Percentiles rank a stretch among this genome's conserved stretches.
These are phyloP conservation scores for Zaprionus ornatus DNA, from an alignment of 1,140 invertebrate species.

Conservation along the genomic window DNA sequence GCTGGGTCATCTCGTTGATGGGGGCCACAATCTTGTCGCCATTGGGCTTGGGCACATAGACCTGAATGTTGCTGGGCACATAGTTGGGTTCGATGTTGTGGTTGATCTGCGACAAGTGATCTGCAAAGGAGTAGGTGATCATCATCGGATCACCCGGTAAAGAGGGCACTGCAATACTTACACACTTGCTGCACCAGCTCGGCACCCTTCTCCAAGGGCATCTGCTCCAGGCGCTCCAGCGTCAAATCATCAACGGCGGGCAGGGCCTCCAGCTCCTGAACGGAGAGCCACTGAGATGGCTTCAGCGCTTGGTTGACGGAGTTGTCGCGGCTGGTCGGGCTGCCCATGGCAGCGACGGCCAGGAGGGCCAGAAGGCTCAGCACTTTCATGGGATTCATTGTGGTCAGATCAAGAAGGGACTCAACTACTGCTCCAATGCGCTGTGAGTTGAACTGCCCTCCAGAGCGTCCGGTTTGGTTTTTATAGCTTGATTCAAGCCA, in stretches of 20 bases:
- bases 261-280: slow-evolving; percentile 52
- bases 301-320: slow-evolving; percentile 61
- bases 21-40: slow-evolving; percentile 56
- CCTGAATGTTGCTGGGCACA: slow-evolving; percentile 62
- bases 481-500: slow-evolving; percentile 37
- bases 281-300: slow-evolving; percentile 64
- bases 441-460: slow-evolving; percentile 61
- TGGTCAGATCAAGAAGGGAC: slow-evolving; percentile 24
- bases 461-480: neutral
- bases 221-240: slow-evolving; percentile 64
- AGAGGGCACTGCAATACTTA: slow-evolving; percentile 27
- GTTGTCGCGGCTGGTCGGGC: slow-evolving; percentile 49
- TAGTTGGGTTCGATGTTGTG: slow-evolving; percentile 65
- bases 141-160: neutral
- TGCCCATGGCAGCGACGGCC: slow-evolving; percentile 54
- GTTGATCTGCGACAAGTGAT: slow-evolving; percentile 69
- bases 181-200: slow-evolving; percentile 67
- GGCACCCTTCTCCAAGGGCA: slow-evolving; percentile 68
- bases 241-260: slow-evolving; percentile 67
- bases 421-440: slow-evolving; percentile 40
- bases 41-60: slow-evolving; percentile 54
- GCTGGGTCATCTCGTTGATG: slow-evolving; percentile 58
- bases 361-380: slow-evolving; percentile 65
- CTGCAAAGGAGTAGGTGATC: slow-evolving; percentile 12
- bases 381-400: slow-evolving; percentile 69